Evolutionary conservation across 1,140 invertebrate species (phyloP), one percentile per base, ranked within the genome.

Genomic region (Melipona quadrifasciata): DNA sequence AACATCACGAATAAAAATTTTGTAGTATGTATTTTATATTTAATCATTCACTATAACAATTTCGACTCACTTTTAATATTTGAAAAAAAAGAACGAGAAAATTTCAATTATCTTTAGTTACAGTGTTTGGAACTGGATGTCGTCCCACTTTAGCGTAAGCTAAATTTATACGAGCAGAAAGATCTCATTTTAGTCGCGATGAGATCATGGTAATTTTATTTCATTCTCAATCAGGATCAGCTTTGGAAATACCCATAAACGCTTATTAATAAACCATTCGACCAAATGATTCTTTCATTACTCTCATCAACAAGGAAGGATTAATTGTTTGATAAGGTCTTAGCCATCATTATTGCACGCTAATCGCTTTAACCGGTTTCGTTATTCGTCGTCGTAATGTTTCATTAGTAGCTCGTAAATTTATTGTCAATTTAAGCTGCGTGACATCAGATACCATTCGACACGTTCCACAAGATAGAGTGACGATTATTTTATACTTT

Each of bases 311-410:
- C 11, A 3, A 24, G 8, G 1, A 2, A 71, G n/a, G 10, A 27
- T 6, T 67, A 82, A 82, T 82, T 27, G 51, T 76, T 19, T 1
- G 72, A 76, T 67, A 82, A 57, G 0, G 3, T 76, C 68, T 61
- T 55, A 51, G 11, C 2, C 24, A 5, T 11, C 1, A 65, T 27
- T n/a, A 24, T 19, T 4, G 17, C 24, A 12, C 8, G 31, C 3
- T 64, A 61, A 80, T 51, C 68, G 21, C 10, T 76, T 68, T n/a
- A 67, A 31, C 55, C 55, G 68, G 72, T 82, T 76, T 75, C 34
- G 0, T 76, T 67, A 24, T 47, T n/a, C 0, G 1, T 16, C 14
- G 57, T 39, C 31, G 31, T 68, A 67, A 76, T 67, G 27, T 67
- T 82, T 82, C 61, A 51, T 39, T 19, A n/a, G 39, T 57, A 16